A percentile compares a stretch with the other conserved stretches of the same genome.
These are phyloP conservation scores for Ornithorhynchus anatinus DNA, from an alignment of 2,113 vertebrate species.

Conservation along the genomic window DNA sequence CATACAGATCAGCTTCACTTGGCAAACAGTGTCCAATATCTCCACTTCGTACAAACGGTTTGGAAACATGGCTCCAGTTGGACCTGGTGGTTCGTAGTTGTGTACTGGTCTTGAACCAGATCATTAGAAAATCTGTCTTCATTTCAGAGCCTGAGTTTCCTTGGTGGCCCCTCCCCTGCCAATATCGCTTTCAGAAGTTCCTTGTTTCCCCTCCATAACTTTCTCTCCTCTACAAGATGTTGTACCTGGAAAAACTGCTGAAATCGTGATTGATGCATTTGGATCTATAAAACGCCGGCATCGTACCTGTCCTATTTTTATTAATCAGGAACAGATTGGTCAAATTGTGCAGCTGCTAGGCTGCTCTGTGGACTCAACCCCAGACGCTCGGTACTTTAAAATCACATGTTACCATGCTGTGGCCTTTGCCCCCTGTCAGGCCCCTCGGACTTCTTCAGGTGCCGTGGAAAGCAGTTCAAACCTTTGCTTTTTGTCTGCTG, in stretches of 20 bases:
- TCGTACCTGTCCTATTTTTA: conserved; percentile 25
- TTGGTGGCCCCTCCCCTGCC: neutral
- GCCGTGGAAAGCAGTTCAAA: conserved; percentile 24
- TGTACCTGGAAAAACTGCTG: conserved; percentile 20
- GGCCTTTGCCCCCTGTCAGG: conserved; percentile 12
- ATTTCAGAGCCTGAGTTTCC: neutral
- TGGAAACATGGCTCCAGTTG: neutral
- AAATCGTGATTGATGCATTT: conserved; percentile 39
- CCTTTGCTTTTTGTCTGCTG: neutral
- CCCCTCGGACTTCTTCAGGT: conserved; percentile 14
- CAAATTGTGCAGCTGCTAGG: conserved; percentile 34
- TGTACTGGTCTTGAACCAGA: neutral
- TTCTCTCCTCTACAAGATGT: neutral
- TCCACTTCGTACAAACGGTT: neutral
- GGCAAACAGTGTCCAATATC: neutral
- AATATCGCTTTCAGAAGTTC: neutral
- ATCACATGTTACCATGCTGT: neutral
- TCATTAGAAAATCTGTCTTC: neutral
- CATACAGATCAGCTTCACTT: no score
- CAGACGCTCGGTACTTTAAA: conserved; percentile 9
- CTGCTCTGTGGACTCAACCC: conserved; percentile 38
- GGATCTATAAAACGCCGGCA: conserved; percentile 4
- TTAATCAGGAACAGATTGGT: conserved; percentile 53
- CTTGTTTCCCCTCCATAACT: neutral
- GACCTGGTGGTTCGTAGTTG: neutral